Base-by-base conservation (phyloP, 2,113 vertebrate genomes). In the Miniopterus natalensis region DNA sequence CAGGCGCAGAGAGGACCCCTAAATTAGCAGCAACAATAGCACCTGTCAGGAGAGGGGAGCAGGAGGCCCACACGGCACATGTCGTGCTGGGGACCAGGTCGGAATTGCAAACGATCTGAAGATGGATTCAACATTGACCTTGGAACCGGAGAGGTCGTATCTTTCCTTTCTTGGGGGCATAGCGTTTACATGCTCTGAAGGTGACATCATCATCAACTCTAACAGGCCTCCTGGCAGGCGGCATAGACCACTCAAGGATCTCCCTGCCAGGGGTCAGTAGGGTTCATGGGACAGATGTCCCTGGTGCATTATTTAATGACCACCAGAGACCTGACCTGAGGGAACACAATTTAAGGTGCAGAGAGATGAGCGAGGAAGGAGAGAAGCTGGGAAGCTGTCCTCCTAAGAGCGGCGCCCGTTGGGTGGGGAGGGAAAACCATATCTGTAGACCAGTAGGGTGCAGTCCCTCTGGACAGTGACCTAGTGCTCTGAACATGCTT, bases 21-120 rank as follows among this genome's bases (percentile, higher is more conserved):
- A 88, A 94, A 92, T 97, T 90, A 95, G 80, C 81, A 84, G 89
- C 90, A 92, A 91, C 84, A 81, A 70, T 89, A 88, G 59, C 95
- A 71, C 94, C 96, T 96, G 95, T 85, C 95, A 83, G 95, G 79
- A 36, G 27, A 9, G 74, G 51, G 87, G n/a, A 68, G 53, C 45
- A 1, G 73, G 68, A 31, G 51, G 70, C 73, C 61, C 49, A 0
- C 57, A 25, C 25, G 3, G 80, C 6, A 0, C 1, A 25, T 70
- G 45, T 4, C 8, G 5, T 2, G 1, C 51, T 66, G 8, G 27
- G 63, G 66, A 51, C 84, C 87, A 13, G 0, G 74, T 53, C 68
- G 47, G 40, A n/a, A 55, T 42, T 20, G 55, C 75, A 71, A 27
- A 36, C 78, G 65, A 25, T 80, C 73, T 40, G 66, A 53, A 68